A percentile compares a stretch with the other conserved stretches of the same genome.
These are phyloP conservation scores for Cygnus atratus DNA, from an alignment of 2,113 vertebrate species.

Conservation along the genomic window DNA sequence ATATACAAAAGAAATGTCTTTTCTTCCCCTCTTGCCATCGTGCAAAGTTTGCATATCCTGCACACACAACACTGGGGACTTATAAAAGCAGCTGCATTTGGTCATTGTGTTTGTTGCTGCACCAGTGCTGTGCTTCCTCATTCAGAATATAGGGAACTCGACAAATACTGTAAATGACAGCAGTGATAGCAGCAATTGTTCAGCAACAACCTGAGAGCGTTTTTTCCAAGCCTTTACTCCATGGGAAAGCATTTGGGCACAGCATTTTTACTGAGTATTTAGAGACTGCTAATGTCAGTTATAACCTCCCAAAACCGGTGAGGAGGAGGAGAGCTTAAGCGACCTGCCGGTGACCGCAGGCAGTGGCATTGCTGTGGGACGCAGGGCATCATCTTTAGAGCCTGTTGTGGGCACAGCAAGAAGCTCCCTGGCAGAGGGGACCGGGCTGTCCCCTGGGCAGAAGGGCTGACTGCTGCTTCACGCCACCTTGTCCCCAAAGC, in stretches of 20 bases:
- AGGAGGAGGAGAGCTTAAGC: not conserved
- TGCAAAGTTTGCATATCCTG: not conserved
- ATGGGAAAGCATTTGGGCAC: fast-evolving
- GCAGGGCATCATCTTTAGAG: not conserved
- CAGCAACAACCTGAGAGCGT: fast-evolving
- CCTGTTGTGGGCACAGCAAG: not conserved
- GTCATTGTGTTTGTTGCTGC: not conserved
- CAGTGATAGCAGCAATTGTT: not conserved
- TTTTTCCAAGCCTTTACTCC: not conserved
- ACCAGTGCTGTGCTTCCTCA: slow-evolving; percentile 10
- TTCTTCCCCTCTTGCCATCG: not conserved
- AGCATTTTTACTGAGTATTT: not conserved
- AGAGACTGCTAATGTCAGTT: not conserved
- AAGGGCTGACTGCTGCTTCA: not conserved
- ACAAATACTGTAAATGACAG: not conserved
- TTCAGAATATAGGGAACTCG: not conserved
- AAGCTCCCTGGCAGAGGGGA: not conserved
- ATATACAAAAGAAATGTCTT: not conserved
- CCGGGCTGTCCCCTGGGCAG: not conserved
- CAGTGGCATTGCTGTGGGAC: not conserved
- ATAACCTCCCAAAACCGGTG: not conserved
- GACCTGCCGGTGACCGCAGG: not conserved
- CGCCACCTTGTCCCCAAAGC: not conserved
- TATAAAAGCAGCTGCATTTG: not conserved
- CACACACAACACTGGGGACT: not conserved